Evolutionary conservation across 2,113 vertebrate genomes (phyloP).

Genomic region (Cavia porcellus): DNA sequence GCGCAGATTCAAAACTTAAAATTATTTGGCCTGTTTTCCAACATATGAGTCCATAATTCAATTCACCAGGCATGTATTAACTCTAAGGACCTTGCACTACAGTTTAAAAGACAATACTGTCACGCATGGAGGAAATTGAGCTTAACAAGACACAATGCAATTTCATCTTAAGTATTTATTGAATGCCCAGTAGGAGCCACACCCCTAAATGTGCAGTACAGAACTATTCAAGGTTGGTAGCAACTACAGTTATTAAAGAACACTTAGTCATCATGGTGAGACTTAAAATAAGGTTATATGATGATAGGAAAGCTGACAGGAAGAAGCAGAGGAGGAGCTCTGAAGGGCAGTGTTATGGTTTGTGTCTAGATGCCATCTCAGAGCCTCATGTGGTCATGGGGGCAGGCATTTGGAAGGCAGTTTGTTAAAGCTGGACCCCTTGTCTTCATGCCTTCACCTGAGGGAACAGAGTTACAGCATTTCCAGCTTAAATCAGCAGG

Average conservation of each 20-base stretch:
- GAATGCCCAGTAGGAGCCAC: neutral
- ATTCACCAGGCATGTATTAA: conserved; percentile 50
- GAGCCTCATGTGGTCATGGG: neutral
- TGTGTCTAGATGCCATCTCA: neutral
- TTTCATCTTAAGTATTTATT: conserved; percentile 57
- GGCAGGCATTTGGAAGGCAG: neutral
- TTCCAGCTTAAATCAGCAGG: neutral
- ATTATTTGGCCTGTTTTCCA: conserved; percentile 40
- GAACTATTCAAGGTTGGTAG: neutral
- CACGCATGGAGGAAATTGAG: conserved; percentile 12
- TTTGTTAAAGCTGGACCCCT: neutral
- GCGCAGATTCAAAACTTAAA: conserved; percentile 35
- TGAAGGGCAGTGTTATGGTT: neutral
- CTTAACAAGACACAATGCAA: conserved; percentile 40
- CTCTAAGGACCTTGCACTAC: neutral
- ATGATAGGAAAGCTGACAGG: neutral
- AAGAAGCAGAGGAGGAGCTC: neutral
- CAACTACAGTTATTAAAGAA: neutral
- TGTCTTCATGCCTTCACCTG: neutral
- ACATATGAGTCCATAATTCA: neutral
- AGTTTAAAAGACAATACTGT: conserved; percentile 51
- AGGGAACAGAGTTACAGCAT: neutral
- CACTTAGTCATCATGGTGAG: neutral
- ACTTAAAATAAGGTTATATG: neutral
- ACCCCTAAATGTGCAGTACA: neutral